phyloP scores from a whole-genome alignment of 2,888 invertebrate species.

The Selenia dentaria region DNA sequence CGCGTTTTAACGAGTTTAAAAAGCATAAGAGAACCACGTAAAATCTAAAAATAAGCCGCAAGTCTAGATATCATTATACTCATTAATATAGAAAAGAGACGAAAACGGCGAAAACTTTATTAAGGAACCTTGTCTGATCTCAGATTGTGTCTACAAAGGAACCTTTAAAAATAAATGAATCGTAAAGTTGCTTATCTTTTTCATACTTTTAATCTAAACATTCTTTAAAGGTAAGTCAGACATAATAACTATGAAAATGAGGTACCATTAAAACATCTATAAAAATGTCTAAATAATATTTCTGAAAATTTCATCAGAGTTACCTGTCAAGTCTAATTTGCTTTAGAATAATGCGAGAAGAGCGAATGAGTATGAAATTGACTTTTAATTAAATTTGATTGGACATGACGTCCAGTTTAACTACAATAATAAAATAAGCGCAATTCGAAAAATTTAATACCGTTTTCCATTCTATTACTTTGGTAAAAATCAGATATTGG shows the following conservation, averaged over 20 bases:
- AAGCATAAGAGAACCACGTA: too few relatives aligned
- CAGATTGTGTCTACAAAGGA: neutral
- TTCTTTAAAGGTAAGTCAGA: neutral
- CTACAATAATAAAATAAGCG: too few relatives aligned
- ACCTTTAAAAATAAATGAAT: neutral
- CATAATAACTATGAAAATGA: constrained; percentile 1
- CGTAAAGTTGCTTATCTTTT: constrained; percentile 15
- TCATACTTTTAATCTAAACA: neutral
- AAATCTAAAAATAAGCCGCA: too few relatives aligned
- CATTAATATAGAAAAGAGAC: too few relatives aligned
- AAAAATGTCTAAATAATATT: constrained; percentile 3
- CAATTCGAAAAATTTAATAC: too few relatives aligned
- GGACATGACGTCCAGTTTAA: neutral
- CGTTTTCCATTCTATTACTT: too few relatives aligned
- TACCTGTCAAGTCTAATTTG: constrained; percentile 4
- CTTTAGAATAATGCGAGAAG: constrained; percentile 6
- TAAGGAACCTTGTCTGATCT: neutral
- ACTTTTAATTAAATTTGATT: neutral
- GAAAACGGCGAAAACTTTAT: too few relatives aligned
- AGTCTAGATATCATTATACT: too few relatives aligned
- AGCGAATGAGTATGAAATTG: constrained; percentile 3
- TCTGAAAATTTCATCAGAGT: constrained; percentile 11
- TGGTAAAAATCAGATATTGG: too few relatives aligned
- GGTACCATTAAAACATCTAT: too few relatives aligned
- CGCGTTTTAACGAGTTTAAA: too few relatives aligned